Conservation (phyloP, 2,113 vertebrate species). For the Corythoichthys intestinalis region DNA sequence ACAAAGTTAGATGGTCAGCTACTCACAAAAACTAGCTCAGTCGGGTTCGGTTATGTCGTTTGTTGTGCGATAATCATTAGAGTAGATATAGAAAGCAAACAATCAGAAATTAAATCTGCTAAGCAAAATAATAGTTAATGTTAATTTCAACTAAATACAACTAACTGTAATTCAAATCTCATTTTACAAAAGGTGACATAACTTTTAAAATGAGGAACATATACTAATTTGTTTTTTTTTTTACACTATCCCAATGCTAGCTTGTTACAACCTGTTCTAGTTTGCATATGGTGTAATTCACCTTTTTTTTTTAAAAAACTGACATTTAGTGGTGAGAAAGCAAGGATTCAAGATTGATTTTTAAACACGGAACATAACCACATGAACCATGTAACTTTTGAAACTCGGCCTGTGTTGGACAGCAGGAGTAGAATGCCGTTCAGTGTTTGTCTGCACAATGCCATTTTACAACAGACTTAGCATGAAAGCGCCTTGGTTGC, state of each 20-base stretch:
- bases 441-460: not conserved
- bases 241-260: not conserved
- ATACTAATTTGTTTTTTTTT: not conserved
- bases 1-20: too few species aligned
- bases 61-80: too few species aligned
- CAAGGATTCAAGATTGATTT: not conserved
- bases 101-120: too few species aligned
- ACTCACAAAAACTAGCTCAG: too few species aligned
- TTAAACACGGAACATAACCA: not conserved
- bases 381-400: not conserved
- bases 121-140: too few species aligned
- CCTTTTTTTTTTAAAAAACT: not conserved
- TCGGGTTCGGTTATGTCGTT: too few species aligned
- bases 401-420: not conserved
- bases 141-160: too few species aligned
- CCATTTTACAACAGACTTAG: conserved; percentile 33
- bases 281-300: not conserved
- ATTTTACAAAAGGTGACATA: too few species aligned
- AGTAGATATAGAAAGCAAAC: too few species aligned
- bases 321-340: not conserved
- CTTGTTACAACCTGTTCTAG: not conserved
- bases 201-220: too few species aligned
- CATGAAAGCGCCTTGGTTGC: not conserved
- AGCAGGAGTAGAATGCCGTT: conserved; percentile 10
- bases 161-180: too few species aligned